phyloP scores from a whole-genome alignment of 2,797 vertebrate genomes.

The Lithobates pipiens region DNA sequence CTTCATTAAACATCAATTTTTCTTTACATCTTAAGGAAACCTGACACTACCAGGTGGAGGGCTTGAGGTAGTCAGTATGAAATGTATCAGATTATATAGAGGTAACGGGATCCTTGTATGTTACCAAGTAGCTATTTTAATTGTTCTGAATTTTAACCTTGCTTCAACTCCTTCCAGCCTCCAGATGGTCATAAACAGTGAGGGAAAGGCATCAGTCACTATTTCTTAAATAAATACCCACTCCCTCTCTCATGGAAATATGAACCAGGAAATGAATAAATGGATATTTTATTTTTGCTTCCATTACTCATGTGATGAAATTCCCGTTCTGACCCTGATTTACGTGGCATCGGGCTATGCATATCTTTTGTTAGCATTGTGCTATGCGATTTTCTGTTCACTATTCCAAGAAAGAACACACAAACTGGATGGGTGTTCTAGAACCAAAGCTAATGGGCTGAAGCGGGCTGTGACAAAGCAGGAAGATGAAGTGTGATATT shows the following conservation, averaged over 20 bases:
- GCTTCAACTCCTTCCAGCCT: conserved; percentile 44
- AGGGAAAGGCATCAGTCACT: conserved; percentile 59
- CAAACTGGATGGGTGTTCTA: conserved; percentile 46
- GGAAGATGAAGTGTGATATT: conserved; percentile 54
- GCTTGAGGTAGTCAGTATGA: conserved; percentile 13
- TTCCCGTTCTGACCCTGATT: conserved; percentile 47
- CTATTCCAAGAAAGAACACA: conserved; percentile 26
- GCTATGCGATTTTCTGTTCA: conserved; percentile 53
- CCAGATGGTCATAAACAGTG: conserved; percentile 58
- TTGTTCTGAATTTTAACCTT: conserved; percentile 52
- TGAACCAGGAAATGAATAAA: conserved; percentile 60
- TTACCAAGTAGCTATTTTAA: conserved; percentile 42
- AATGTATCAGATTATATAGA: conserved; percentile 21
- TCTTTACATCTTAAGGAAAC: background rate
- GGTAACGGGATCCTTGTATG: conserved; percentile 24
- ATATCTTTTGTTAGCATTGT: conserved; percentile 55
- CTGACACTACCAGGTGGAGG: background rate
- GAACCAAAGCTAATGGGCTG: conserved; percentile 45
- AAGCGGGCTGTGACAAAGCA: conserved; percentile 28
- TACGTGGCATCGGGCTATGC: conserved; percentile 50
- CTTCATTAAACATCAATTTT: background rate
- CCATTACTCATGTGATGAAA: conserved; percentile 60
- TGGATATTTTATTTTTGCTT: conserved; percentile 54
- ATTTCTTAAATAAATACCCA: conserved; percentile 55
- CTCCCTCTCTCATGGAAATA: conserved; percentile 56